phyloP scores from a whole-genome alignment of 2,888 invertebrate species.

The Mythimna albipuncta region DNA sequence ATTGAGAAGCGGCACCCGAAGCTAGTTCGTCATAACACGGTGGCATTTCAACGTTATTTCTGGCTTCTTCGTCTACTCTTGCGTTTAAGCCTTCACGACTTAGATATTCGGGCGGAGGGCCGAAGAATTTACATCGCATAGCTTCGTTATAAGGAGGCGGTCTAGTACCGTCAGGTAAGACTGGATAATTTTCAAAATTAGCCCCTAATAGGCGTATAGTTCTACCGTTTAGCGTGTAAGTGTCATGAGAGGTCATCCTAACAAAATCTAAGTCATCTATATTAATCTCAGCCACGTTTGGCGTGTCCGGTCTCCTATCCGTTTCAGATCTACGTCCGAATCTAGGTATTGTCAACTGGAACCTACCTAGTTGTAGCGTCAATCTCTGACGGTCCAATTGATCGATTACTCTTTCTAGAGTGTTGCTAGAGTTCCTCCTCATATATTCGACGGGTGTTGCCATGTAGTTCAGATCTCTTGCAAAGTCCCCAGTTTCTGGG shows the following conservation, averaged over 20 bases:
- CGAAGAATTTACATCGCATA: slow-evolving; percentile 82
- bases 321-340: slow-evolving; percentile 72
- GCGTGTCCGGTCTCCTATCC: slow-evolving; percentile 81
- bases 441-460: slow-evolving; percentile 77
- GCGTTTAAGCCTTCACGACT: slow-evolving; percentile 77
- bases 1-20: slow-evolving; percentile 28
- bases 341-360: slow-evolving; percentile 81
- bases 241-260: slow-evolving; percentile 78
- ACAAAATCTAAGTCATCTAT: slow-evolving; percentile 82
- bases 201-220: slow-evolving; percentile 85
- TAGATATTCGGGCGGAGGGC: slow-evolving; percentile 86
- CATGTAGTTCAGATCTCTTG: slow-evolving; percentile 77
- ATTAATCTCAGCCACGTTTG: slow-evolving; percentile 81
- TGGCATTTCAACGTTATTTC: slow-evolving; percentile 83
- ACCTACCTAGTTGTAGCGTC: slow-evolving; percentile 83
- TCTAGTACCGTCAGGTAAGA: slow-evolving; percentile 65
- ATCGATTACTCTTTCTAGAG: slow-evolving; percentile 76
- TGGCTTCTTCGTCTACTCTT: slow-evolving; percentile 77
- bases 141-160: slow-evolving; percentile 86
- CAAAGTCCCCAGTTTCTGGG: slow-evolving; percentile 71
- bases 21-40: slow-evolving; percentile 83
- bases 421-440: slow-evolving; percentile 72
- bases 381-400: slow-evolving; percentile 74
- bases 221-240: slow-evolving; percentile 85
- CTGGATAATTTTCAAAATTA: slow-evolving; percentile 81